These are phyloP conservation scores for Alentia gelatinosa DNA, from an alignment of 2,888 invertebrate genomes.

Conservation along the genomic window DNA sequence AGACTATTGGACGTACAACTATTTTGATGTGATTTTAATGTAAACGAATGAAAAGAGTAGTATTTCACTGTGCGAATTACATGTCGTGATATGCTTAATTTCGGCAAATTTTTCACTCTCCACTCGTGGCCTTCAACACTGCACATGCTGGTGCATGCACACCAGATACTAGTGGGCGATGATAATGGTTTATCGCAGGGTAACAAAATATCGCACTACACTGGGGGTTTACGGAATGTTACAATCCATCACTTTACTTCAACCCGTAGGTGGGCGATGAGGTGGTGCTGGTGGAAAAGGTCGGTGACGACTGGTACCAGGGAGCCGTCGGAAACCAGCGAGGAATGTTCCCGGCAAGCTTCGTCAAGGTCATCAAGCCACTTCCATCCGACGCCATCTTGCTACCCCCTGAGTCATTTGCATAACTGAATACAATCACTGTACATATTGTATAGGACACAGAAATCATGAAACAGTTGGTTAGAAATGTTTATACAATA, in stretches of 20 bases:
- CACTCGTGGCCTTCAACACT: background rate
- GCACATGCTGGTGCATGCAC: background rate
- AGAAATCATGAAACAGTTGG: no score
- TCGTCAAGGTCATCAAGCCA: conserved; percentile 64
- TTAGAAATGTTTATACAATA: no score
- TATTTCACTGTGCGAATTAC: no score
- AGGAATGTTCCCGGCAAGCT: conserved; percentile 75
- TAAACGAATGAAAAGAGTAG: no score
- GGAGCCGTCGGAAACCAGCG: conserved; percentile 66
- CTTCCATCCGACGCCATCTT: background rate
- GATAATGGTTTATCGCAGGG: background rate
- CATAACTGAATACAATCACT: background rate
- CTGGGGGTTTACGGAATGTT: background rate
- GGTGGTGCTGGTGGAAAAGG: conserved; percentile 68
- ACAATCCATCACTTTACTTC: background rate
- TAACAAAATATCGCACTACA: background rate
- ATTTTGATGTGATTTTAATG: no score
- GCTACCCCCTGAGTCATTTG: background rate
- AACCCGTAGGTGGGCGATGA: conserved; percentile 69
- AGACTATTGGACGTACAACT: no score
- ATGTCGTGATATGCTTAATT: background rate
- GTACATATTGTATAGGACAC: no score
- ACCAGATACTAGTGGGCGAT: background rate
- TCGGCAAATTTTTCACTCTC: background rate
- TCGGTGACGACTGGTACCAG: conserved; percentile 74